These are phyloP conservation scores for Pheosia gnoma DNA, from an alignment of 2,888 invertebrate genomes.

Conservation along the genomic window DNA sequence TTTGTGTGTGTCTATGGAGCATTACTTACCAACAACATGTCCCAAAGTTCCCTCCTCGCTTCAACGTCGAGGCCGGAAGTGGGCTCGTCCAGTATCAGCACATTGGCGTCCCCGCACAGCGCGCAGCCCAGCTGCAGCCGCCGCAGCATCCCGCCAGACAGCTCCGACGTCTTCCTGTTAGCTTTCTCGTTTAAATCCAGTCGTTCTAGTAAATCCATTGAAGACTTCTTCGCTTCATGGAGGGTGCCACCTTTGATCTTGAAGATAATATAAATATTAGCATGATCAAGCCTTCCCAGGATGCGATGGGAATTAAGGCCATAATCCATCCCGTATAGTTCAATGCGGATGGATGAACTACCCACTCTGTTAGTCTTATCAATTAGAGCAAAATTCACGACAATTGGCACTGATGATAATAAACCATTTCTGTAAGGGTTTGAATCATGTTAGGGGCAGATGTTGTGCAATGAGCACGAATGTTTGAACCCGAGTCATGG, in stretches of 20 bases:
- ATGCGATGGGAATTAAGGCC: background rate
- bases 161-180: conserved; percentile 5
- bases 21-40: conserved; percentile 11
- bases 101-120: conserved; percentile 87
- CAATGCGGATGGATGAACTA: too few relatives aligned
- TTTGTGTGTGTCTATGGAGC: background rate
- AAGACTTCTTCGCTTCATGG: background rate
- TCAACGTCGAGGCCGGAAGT: conserved; percentile 92
- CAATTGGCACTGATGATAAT: too few relatives aligned
- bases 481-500: too few relatives aligned
- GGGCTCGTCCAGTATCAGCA: conserved; percentile 88
- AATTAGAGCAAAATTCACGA: too few relatives aligned
- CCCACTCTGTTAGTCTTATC: too few relatives aligned
- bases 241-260: background rate
- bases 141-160: conserved; percentile 67
- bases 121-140: conserved; percentile 92
- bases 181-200: conserved; percentile 13
- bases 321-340: too few relatives aligned
- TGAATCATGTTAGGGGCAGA: too few relatives aligned
- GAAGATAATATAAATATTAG: background rate
- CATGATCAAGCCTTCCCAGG: background rate
- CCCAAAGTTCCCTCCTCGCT: conserved; percentile 64
- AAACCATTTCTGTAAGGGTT: too few relatives aligned
- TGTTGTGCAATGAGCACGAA: too few relatives aligned
- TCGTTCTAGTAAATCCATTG: conserved; percentile 4